These are phyloP conservation scores for Tipula vernalis DNA, from an alignment of 2,888 invertebrate genomes.

Conservation along the genomic window DNA sequence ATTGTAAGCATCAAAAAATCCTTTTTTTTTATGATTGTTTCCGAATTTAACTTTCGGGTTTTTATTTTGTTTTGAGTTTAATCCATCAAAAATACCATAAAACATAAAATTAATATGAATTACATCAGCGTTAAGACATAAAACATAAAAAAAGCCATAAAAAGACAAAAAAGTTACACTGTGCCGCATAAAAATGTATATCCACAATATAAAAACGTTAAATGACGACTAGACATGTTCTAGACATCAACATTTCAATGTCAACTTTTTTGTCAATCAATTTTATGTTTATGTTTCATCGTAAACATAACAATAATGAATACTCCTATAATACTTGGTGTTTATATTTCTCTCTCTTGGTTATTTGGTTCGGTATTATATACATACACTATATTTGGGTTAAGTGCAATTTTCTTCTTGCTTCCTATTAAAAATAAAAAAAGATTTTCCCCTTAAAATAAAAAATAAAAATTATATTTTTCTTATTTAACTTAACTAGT, in stretches of 20 bases:
- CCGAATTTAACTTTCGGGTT: not conserved
- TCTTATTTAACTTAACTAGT: not conserved
- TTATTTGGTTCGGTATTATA: not conserved
- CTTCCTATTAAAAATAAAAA: not conserved
- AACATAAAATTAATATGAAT: not conserved
- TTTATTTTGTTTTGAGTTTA: not conserved
- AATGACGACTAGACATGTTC: conserved; percentile 6
- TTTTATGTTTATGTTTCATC: not conserved
- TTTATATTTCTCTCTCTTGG: not conserved
- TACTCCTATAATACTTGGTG: not conserved
- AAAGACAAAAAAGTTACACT: not conserved
- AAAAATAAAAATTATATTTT: not conserved
- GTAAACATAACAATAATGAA: not conserved
- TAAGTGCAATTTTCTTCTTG: not conserved
- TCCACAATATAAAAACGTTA: not conserved
- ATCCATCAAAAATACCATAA: not conserved
- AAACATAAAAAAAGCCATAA: not conserved
- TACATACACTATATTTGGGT: not conserved
- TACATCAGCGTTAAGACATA: not conserved
- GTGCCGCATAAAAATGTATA: not conserved
- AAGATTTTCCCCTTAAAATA: conserved; percentile 4
- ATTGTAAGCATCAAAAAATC: not conserved
- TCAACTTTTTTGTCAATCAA: not conserved
- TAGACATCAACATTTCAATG: conserved; percentile 1
- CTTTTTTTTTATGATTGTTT: not conserved